phyloP scores from a whole-genome alignment of 2,888 invertebrate genomes.

The Drosophila affinis region DNA sequence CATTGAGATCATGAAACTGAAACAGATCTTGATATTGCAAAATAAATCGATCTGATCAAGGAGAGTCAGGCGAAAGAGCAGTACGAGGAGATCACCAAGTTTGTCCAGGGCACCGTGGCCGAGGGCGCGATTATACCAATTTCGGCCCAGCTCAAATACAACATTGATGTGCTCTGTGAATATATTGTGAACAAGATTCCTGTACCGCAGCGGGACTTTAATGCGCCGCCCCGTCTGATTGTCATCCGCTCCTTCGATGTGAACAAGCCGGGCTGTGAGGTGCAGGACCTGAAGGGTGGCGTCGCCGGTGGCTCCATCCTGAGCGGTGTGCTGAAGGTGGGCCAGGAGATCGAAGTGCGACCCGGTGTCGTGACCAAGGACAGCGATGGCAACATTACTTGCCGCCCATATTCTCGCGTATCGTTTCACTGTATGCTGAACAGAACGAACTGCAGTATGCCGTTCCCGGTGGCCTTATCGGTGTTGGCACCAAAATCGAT shows the following conservation, averaged over 20 bases:
- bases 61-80: slow-evolving; percentile 99
- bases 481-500: slow-evolving; percentile 99
- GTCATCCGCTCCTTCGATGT: slow-evolving; percentile 99
- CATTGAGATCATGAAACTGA: slow-evolving; percentile 99
- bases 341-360: slow-evolving; percentile 99
- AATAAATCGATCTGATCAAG: slow-evolving; percentile 99
- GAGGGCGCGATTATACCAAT: slow-evolving; percentile 99
- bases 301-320: slow-evolving; percentile 99
- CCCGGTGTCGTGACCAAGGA: slow-evolving; percentile 99
- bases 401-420: slow-evolving; percentile 97
- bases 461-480: slow-evolving; percentile 99
- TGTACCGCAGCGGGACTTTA: slow-evolving; percentile 97
- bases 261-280: slow-evolving; percentile 99
- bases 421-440: slow-evolving; percentile 98
- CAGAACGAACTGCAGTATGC: slow-evolving; percentile 99
- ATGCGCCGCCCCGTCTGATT: slow-evolving; percentile 96
- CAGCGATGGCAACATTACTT: slow-evolving; percentile 96
- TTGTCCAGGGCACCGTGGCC: slow-evolving; percentile 99
- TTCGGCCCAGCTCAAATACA: slow-evolving; percentile 99
- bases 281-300: slow-evolving; percentile 98
- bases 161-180: slow-evolving; percentile 99
- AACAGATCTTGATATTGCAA: slow-evolving; percentile 98
- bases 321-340: slow-evolving; percentile 97
- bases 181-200: slow-evolving; percentile 99
- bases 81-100: slow-evolving; percentile 98